phyloP scores from a whole-genome alignment of 2,797 vertebrate genomes.

The Fistularia commersonii region DNA sequence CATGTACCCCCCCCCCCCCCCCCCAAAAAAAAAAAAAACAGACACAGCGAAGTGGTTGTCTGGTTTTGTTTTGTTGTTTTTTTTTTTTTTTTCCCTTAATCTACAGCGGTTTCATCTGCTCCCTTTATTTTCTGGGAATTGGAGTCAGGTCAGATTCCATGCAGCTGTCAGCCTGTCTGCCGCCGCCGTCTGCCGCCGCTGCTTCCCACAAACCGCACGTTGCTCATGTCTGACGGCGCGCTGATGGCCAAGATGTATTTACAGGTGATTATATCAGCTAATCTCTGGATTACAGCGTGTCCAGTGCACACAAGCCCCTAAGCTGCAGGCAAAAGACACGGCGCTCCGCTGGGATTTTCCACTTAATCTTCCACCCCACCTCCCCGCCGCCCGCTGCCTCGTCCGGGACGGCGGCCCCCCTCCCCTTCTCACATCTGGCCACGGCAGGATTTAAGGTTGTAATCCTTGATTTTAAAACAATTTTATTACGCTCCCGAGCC shows the following conservation, averaged over 20 bases:
- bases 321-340: slow-evolving; percentile 61
- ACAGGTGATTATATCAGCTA: slow-evolving; percentile 83
- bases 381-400: slow-evolving; percentile 23
- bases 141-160: slow-evolving; percentile 24
- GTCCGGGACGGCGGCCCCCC: too few relatives aligned
- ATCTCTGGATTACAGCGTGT: slow-evolving; percentile 84
- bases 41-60: too few relatives aligned
- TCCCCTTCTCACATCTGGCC: slow-evolving; percentile 74
- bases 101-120: slow-evolving; percentile 16
- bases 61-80: neutral
- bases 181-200: slow-evolving; percentile 10
- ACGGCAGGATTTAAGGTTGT: slow-evolving; percentile 69
- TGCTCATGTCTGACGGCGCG: slow-evolving; percentile 9
- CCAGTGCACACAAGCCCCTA: slow-evolving; percentile 71
- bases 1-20: too few relatives aligned
- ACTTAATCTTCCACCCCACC: slow-evolving; percentile 71
- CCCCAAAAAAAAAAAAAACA: too few relatives aligned
- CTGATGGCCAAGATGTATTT: slow-evolving; percentile 71
- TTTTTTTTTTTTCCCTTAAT: neutral
- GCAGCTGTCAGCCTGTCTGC: slow-evolving; percentile 40
- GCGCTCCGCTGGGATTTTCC: slow-evolving; percentile 63
- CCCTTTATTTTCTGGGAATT: slow-evolving; percentile 34
- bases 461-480: slow-evolving; percentile 77
- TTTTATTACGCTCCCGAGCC: slow-evolving; percentile 73
- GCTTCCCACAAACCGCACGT: slow-evolving; percentile 20